Evolutionary conservation across 2,113 vertebrate species (phyloP), one percentile per base, ranked within the genome.

Genomic region (Larimichthys crocea): DNA sequence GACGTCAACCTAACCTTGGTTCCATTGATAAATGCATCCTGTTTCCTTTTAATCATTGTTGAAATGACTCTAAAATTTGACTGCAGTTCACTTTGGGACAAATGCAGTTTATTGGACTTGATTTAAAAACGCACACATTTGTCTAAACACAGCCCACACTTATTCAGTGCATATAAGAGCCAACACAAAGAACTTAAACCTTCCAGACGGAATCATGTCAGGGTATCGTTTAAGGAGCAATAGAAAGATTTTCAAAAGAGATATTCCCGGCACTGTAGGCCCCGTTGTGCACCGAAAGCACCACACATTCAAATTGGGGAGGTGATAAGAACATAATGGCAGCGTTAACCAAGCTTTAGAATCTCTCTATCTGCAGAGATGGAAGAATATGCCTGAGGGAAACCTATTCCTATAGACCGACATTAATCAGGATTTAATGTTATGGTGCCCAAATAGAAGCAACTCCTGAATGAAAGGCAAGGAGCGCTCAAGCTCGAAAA

Each of bases 381-480:
- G 15, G 22, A 60, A 17, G 22, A 44, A 48, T 50, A 50, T 65
- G n/a, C 40, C 31, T 20, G 22, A 74, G 46, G 53, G 60, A 78
- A 74, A 56, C 48, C 53, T 59, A 35, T 52, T 26, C 31, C 20
- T 52, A 10, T 16, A 55, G 24, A 15, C 44, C 55, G 3, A 19
- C 15, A 71, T 80, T 26, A 80, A 61, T 67, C 77, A 80, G 73
- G 14, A 35, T 48, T 61, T 53, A 44, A 68, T 40, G 56, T 56
- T 26, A 72, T 24, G 15, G 19, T 66, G 61, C 46, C 53, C 53
- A 49, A 55, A 61, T 40, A 19, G 67, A 29, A 72, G 60, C 24
- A 65, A 26, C 19, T 60, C 26, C 5, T 14, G 20, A 72, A 42
- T 24, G 46, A 35, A 40, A 59, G 71, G 59, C 73, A 22, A 3